These are phyloP conservation scores for Sebastes cheni DNA, from an alignment of 2,797 vertebrate species.

Conservation along the genomic window DNA sequence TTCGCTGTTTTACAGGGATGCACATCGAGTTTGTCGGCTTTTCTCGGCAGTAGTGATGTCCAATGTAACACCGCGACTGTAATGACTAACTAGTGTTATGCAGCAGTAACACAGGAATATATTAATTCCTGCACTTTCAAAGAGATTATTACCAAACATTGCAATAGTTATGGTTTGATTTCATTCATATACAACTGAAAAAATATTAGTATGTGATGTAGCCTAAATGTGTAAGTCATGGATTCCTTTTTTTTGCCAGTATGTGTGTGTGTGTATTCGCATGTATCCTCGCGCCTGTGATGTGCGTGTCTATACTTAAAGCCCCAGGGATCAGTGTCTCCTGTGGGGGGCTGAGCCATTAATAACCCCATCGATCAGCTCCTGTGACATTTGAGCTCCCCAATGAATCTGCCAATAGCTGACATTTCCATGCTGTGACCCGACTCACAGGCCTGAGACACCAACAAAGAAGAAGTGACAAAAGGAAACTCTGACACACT, in stretches of 20 bases:
- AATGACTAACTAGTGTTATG: background rate
- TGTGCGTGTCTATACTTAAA: constrained; percentile 28
- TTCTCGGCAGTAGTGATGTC: background rate
- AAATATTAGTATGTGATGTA: no score
- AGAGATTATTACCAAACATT: background rate
- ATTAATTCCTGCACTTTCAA: background rate
- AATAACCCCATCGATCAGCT: constrained; percentile 70
- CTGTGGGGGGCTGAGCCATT: constrained; percentile 47
- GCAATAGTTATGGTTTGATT: background rate
- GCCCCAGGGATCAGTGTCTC: constrained; percentile 39
- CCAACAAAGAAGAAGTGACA: constrained; percentile 13
- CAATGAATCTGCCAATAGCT: constrained; percentile 58
- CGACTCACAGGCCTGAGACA: background rate
- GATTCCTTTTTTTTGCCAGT: background rate
- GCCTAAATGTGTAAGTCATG: background rate
- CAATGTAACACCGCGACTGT: background rate
- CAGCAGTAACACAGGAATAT: background rate
- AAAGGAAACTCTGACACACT: background rate
- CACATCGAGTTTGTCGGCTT: background rate
- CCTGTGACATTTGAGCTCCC: constrained; percentile 70
- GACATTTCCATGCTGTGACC: constrained; percentile 68
- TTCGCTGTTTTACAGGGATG: background rate
- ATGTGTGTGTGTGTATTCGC: background rate
- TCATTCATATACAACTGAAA: background rate
- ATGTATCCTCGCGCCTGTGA: background rate